Evolutionary conservation across 2,113 vertebrate species (phyloP), one percentile per base, ranked within the genome.

Genomic region (Nematolebias whitei): DNA sequence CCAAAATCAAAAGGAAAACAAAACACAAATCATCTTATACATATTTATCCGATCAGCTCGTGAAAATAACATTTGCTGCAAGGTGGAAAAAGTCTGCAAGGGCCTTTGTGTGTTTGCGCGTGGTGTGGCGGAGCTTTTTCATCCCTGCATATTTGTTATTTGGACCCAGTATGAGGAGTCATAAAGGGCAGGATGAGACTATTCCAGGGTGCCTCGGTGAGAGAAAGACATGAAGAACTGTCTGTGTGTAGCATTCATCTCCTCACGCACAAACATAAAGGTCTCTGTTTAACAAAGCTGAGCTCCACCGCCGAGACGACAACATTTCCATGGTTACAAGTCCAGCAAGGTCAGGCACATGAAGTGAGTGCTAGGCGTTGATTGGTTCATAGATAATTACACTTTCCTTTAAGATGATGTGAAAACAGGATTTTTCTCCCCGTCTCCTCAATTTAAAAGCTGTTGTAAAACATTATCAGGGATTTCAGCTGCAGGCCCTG

Each of bases 291-390:
- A 59, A 70, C 63, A 73, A 67, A 71, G 68, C 22, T 49, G 44
- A 38, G 29, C 82, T 85, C 52, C 74, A 63, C 71, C 38, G 8
- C 40, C 66, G 62, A 70, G 22, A 71, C 74, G 10, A 71, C 79
- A n/a, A 78, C 87, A 88, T 90, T 93, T 85, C 93, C 67, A 79
- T 91, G 93, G 93, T 82, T 90, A 91, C 91, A 58, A 86, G 87
- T 86, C 78, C 85, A 82, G 74, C 77, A 66, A 88, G 88, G 88
- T 92, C 91, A 92, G 85, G 79, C 88, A 55, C 76, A 92, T 86
- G 87, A 91, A 91, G 82, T 80, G 81, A 73, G 71, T 79, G 72
- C 68, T 55, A 57, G 44, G 15, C 57, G 71, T 82, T 82, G 87
- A 91, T 91, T 92, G 87, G 88, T 76, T 83, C 74, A 20, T 12